These are phyloP conservation scores for Danio kyathit DNA, from an alignment of 2,797 vertebrate genomes.

Conservation along the genomic window DNA sequence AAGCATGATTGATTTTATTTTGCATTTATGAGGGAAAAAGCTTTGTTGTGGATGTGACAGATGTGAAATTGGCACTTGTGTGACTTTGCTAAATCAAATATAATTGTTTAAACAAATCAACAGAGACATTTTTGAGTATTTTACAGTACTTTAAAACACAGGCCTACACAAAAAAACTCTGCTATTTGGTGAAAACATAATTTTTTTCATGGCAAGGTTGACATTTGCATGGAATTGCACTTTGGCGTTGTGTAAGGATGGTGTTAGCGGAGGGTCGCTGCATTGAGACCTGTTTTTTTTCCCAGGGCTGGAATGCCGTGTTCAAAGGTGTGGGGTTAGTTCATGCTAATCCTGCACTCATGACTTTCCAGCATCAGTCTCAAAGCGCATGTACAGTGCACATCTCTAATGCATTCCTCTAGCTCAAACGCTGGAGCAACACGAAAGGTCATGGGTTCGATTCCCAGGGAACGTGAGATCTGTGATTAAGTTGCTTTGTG, in stretches of 20 bases:
- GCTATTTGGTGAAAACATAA: too few relatives aligned
- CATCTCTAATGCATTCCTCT: constrained; percentile 22
- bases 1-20: too few relatives aligned
- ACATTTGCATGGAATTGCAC: too few relatives aligned
- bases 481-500: neutral
- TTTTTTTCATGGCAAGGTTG: too few relatives aligned
- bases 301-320: constrained; percentile 37
- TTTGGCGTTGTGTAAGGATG: neutral
- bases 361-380: constrained; percentile 38
- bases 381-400: neutral
- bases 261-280: constrained; percentile 16
- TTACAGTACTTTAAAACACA: too few relatives aligned
- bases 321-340: constrained; percentile 46
- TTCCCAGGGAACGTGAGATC: neutral
- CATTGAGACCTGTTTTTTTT: neutral
- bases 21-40: too few relatives aligned
- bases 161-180: too few relatives aligned
- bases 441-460: neutral
- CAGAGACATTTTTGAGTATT: too few relatives aligned
- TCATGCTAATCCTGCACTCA: constrained; percentile 46
- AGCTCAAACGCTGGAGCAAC: neutral
- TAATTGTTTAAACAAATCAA: too few relatives aligned
- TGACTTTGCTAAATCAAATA: too few relatives aligned
- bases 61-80: too few relatives aligned
- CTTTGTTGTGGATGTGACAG: too few relatives aligned